A percentile compares a stretch with the other conserved stretches of the same genome.
Evolutionary conservation across 2,797 vertebrate species (phyloP).

Genomic region (Chromis chromis): DNA sequence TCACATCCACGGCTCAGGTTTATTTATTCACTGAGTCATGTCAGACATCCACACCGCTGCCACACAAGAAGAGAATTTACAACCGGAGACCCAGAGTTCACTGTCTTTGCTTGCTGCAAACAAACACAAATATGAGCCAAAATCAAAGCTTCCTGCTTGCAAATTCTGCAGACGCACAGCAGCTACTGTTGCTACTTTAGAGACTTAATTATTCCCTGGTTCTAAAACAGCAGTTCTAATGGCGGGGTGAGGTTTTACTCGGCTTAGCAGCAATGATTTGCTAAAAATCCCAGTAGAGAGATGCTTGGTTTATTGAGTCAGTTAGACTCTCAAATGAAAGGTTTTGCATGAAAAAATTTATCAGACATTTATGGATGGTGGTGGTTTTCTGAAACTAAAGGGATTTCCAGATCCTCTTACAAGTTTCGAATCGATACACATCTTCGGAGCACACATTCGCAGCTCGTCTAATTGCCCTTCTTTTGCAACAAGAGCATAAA

Average conservation of each 20-base stretch:
- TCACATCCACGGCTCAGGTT: not conserved
- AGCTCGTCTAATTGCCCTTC: slow-evolving; percentile 45
- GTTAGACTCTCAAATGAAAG: slow-evolving; percentile 42
- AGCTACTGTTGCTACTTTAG: slow-evolving; percentile 51
- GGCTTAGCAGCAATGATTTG: slow-evolving; percentile 66
- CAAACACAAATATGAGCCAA: not conserved
- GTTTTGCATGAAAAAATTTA: slow-evolving; percentile 37
- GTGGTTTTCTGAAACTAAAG: slow-evolving; percentile 53
- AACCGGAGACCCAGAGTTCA: not conserved
- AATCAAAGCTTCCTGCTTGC: slow-evolving; percentile 23
- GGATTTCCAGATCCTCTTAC: slow-evolving; percentile 51
- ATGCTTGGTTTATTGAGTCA: slow-evolving; percentile 49
- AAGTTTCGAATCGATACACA: slow-evolving; percentile 41
- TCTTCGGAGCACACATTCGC: slow-evolving; percentile 31
- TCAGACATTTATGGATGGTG: slow-evolving; percentile 45
- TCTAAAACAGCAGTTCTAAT: slow-evolving; percentile 37
- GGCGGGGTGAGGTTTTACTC: slow-evolving; percentile 42
- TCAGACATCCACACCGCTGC: not conserved
- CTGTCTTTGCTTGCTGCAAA: slow-evolving; percentile 11
- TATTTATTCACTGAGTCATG: slow-evolving; percentile 10
- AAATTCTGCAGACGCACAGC: slow-evolving; percentile 32
- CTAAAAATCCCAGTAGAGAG: slow-evolving; percentile 42
- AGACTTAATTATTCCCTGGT: slow-evolving; percentile 64
- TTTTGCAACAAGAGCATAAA: slow-evolving; percentile 32
- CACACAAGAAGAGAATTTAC: not conserved